Conservation (phyloP, 2,797 vertebrate species). For the Muraenolepis orangiensis region DNA sequence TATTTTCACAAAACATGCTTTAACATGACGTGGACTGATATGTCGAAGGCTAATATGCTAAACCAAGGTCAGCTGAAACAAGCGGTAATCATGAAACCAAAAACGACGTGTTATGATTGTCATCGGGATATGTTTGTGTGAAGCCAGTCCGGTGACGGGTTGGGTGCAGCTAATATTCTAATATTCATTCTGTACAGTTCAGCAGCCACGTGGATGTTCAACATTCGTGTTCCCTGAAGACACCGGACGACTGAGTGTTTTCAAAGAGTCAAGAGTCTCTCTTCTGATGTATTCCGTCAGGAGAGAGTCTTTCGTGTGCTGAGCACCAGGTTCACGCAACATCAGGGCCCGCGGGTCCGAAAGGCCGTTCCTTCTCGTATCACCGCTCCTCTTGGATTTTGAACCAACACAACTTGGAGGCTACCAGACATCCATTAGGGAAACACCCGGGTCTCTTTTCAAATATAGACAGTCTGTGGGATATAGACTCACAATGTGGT, state of each 20-base stretch:
- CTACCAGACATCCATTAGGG: neutral
- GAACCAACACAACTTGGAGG: neutral
- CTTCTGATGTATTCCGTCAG: neutral
- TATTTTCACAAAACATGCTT: conserved; percentile 15
- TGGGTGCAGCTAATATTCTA: neutral
- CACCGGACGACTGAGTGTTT: neutral
- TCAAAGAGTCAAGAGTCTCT: neutral
- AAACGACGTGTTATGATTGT: conserved; percentile 57
- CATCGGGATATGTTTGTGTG: conserved; percentile 39
- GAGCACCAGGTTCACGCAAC: neutral
- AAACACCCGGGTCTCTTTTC: neutral
- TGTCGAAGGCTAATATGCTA: conserved; percentile 31
- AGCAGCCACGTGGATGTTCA: neutral
- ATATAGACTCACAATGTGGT: conserved; percentile 42
- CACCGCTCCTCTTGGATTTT: neutral
- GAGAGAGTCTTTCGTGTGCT: neutral
- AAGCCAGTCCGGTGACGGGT: conserved; percentile 4
- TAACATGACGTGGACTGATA: conserved; percentile 5
- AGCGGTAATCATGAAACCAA: conserved; percentile 29
- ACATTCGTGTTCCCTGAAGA: neutral
- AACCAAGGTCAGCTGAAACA: conserved; percentile 34
- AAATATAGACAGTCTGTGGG: conserved; percentile 28
- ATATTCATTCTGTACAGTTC: neutral
- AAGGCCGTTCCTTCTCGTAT: neutral
- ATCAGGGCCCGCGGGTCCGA: neutral